These are phyloP conservation scores for Myotis pilosus DNA, from an alignment of 2,797 vertebrate genomes.

Conservation along the genomic window DNA sequence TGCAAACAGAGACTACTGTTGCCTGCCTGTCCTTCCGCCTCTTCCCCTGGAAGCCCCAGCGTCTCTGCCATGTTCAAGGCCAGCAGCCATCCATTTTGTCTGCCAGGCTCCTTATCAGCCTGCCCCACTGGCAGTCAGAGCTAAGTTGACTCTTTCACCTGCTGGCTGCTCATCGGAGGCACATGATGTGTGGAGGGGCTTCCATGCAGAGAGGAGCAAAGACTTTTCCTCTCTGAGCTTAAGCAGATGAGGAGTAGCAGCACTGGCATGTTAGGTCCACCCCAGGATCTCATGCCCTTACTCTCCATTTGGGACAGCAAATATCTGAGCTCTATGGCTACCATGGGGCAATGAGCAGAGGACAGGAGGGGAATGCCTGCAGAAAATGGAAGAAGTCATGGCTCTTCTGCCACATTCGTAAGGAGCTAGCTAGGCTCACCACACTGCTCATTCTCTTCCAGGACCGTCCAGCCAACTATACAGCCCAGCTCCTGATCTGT, in stretches of 20 bases:
- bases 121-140: conserved; percentile 15
- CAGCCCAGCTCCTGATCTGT: neutral
- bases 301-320: neutral
- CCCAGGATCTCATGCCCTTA: neutral
- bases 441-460: neutral
- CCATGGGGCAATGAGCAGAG: neutral
- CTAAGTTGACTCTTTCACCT: conserved; percentile 15
- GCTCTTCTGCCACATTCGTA: neutral
- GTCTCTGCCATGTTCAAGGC: neutral
- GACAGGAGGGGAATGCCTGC: neutral
- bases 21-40: neutral
- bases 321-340: neutral
- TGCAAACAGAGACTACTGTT: neutral
- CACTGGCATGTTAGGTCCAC: neutral
- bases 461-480: neutral
- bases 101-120: conserved; percentile 30
- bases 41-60: neutral
- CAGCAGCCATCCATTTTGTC: conserved; percentile 21
- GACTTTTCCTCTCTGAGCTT: neutral
- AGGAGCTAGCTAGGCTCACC: neutral
- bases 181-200: neutral
- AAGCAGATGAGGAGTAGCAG: neutral
- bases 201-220: neutral
- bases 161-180: conserved; percentile 42
- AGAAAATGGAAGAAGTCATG: neutral